phyloP scores from a whole-genome alignment of 1,140 invertebrate genomes.

The Agrypnia vestita region DNA sequence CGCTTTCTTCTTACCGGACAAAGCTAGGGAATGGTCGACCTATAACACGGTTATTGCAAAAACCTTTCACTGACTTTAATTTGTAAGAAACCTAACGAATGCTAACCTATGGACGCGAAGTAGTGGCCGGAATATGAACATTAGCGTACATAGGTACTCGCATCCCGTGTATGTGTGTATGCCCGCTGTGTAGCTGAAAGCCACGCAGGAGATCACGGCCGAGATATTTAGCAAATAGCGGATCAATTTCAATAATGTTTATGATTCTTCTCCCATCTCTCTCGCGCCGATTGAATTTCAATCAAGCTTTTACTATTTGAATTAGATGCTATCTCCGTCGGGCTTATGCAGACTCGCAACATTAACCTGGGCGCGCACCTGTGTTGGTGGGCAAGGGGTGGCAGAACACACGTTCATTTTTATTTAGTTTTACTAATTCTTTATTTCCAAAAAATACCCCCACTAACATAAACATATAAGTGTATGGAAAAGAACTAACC shows the following conservation, averaged over 20 bases:
- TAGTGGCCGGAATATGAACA: too few relatives aligned
- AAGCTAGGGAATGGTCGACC: too few relatives aligned
- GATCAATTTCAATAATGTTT: conserved; percentile 51
- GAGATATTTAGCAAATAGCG: conserved; percentile 36
- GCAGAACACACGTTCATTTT: background rate
- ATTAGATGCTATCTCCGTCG: conserved; percentile 40
- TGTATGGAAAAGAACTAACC: too few relatives aligned
- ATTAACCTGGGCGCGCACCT: conserved; percentile 16
- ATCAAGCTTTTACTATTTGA: conserved; percentile 48
- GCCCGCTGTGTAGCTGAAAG: background rate
- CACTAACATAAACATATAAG: too few relatives aligned
- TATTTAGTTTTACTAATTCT: background rate
- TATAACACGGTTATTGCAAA: too few relatives aligned
- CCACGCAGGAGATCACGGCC: background rate
- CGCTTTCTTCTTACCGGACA: too few relatives aligned
- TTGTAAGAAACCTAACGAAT: too few relatives aligned
- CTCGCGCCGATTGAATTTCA: conserved; percentile 56
- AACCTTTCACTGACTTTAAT: too few relatives aligned
- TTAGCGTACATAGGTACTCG: too few relatives aligned
- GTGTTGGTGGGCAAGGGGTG: background rate
- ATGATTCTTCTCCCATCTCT: conserved; percentile 51
- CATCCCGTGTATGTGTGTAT: too few relatives aligned
- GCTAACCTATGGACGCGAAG: too few relatives aligned
- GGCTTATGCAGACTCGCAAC: conserved; percentile 33
- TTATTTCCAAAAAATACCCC: too few relatives aligned